Base-by-base conservation (phyloP, 2,888 invertebrate genomes). In the Microctonus hyperodae region DNA sequence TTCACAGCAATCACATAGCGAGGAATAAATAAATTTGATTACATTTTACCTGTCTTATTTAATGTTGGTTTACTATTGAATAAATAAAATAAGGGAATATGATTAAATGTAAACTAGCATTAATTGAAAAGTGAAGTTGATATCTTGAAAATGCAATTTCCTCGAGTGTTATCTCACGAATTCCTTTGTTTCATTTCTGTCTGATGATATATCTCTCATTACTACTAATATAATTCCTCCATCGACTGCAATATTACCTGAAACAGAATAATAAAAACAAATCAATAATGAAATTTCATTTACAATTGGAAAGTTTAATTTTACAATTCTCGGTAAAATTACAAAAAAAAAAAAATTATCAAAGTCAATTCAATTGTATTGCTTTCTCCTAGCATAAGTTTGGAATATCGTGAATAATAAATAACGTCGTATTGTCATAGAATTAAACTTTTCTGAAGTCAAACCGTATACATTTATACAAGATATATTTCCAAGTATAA, bases 321-420 rank as follows among this genome's bases (percentile, higher is more conserved):
- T 20, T 6, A 20, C 6, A n/a, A n/a, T 37, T 4, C 3, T 37
- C n/a, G 13, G 2, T 5, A 4, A 11, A 35, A 35, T 1, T n/a
- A n/a, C 1, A n/a, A 3, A n/a, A 37, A 37, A n/a, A 37, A 37
- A 37, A n/a, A 33, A 22, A 58, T 22, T 51, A 25, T 35, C 20
- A 23, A n/a, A 22, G 16, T 7, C 6, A 59, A 31, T 9, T 23
- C 22, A 22, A 31, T 22, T 28, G 37, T 37, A 28, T 5, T 51
- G 16, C 51, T 62, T 51, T 20, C 35, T 51, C 33, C n/a, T 10
- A 22, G n/a, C n/a, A n/a, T n/a, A 62, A 62, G 22, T 53, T 62
- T n/a, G 11, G 13, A 50, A 33, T 62, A 13, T 51, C 13, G 50
- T 35, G 53, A 62, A 62, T 62, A 35, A 53, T 62, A 37, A 62